phyloP scores from a whole-genome alignment of 2,113 vertebrate genomes.

The Hemibates koningsi region DNA sequence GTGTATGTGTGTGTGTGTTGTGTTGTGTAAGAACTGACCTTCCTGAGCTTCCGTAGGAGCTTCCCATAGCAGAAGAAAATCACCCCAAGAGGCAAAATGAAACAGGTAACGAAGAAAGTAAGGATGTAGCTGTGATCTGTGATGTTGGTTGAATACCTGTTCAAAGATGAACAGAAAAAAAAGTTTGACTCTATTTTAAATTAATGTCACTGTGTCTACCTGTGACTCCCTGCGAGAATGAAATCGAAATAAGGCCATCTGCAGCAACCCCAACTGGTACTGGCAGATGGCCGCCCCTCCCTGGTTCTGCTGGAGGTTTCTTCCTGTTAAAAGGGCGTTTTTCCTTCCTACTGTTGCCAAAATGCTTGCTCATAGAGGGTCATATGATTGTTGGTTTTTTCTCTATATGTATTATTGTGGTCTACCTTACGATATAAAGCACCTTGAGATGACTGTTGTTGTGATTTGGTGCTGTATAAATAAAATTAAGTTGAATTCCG shows the following conservation, averaged over 20 bases:
- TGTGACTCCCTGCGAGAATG: neutral
- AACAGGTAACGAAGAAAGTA: constrained; percentile 81
- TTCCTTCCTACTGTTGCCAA: neutral
- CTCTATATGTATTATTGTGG: accelerated
- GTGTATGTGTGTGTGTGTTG: neutral
- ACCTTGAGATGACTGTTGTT: accelerated
- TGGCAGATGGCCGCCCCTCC: neutral
- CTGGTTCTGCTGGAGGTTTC: neutral
- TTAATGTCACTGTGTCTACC: neutral
- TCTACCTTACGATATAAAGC: accelerated
- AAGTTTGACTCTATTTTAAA: neutral
- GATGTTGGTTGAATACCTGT: constrained; percentile 80
- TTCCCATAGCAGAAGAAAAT: constrained; percentile 86
- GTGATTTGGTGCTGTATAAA: neutral
- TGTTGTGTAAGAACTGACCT: constrained; percentile 62
- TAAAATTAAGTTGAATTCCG: neutral
- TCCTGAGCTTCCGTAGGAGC: constrained; percentile 77
- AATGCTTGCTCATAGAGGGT: neutral
- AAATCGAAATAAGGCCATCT: neutral
- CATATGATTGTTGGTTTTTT: neutral
- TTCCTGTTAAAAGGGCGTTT: neutral
- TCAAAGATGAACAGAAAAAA: neutral
- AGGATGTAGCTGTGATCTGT: constrained; percentile 79
- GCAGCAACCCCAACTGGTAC: neutral
- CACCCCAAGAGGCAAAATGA: constrained; percentile 78